These are phyloP conservation scores for Colius striatus DNA, from an alignment of 2,113 vertebrate genomes.

Conservation along the genomic window DNA sequence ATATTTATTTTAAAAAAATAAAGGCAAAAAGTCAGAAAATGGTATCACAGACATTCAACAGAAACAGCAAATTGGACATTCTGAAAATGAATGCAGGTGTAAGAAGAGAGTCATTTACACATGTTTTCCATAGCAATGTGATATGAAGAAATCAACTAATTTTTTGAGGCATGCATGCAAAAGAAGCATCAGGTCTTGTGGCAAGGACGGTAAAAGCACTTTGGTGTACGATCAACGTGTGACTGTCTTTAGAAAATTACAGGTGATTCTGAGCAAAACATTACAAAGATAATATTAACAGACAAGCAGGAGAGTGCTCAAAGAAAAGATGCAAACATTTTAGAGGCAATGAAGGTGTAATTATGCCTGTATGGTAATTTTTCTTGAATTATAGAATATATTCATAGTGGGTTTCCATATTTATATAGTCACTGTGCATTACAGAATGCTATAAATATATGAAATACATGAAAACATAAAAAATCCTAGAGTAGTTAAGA, in stretches of 20 bases:
- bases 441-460: not conserved
- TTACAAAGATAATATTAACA: not conserved
- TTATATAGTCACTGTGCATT: not conserved
- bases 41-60: not conserved
- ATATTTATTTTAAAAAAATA: not conserved
- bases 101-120: not conserved
- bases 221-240: not conserved
- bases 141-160: not conserved
- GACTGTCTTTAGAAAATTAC: not conserved
- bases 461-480: not conserved
- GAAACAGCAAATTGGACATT: not conserved
- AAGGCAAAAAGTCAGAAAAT: not conserved
- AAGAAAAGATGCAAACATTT: not conserved
- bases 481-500: not conserved
- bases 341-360: not conserved
- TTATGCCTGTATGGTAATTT: not conserved
- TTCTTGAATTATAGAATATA: not conserved
- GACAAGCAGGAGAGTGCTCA: not conserved
- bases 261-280: not conserved
- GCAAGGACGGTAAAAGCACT: not conserved
- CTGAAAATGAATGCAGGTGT: not conserved
- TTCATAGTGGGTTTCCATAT: not conserved
- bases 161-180: not conserved
- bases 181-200: not conserved
- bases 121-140: not conserved